A percentile compares a stretch with the other conserved stretches of the same genome.
These are phyloP conservation scores for Gerris lacustris DNA, from an alignment of 2,888 invertebrate species.

Conservation along the genomic window DNA sequence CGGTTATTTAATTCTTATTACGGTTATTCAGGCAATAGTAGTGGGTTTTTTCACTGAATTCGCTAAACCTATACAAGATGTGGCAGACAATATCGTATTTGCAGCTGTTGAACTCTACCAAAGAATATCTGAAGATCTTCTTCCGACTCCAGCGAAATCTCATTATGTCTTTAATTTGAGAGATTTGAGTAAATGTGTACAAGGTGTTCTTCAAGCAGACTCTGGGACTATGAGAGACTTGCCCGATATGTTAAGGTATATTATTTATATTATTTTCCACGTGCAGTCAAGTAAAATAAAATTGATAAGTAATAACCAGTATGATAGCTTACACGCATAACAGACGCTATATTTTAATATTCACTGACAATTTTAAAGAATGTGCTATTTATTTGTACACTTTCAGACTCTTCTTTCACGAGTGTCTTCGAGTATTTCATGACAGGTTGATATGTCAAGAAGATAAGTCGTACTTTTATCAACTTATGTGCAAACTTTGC, in stretches of 20 bases:
- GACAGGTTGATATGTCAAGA: constrained; percentile 71
- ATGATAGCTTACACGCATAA: constrained; percentile 7
- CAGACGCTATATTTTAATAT: not conserved
- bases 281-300: not conserved
- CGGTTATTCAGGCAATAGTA: constrained; percentile 46
- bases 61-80: constrained; percentile 50
- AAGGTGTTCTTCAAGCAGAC: constrained; percentile 78
- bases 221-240: constrained; percentile 55
- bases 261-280: not conserved
- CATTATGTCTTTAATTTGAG: constrained; percentile 88
- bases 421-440: constrained; percentile 81
- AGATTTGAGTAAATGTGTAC: constrained; percentile 79
- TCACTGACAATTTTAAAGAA: not conserved
- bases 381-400: not conserved
- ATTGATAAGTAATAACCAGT: not conserved
- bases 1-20: not conserved
- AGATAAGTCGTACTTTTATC: constrained; percentile 69
- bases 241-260: constrained; percentile 51
- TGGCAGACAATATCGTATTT: constrained; percentile 60
- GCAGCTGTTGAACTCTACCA: constrained; percentile 76
- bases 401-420: constrained; percentile 75
- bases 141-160: constrained; percentile 83
- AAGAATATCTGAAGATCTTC: constrained; percentile 61
- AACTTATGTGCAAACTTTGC: constrained; percentile 55
- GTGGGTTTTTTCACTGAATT: constrained; percentile 69